A percentile compares a stretch with the other conserved stretches of the same genome.
These are phyloP conservation scores for Villa cingulata DNA, from an alignment of 2,888 invertebrate genomes.

Conservation along the genomic window DNA sequence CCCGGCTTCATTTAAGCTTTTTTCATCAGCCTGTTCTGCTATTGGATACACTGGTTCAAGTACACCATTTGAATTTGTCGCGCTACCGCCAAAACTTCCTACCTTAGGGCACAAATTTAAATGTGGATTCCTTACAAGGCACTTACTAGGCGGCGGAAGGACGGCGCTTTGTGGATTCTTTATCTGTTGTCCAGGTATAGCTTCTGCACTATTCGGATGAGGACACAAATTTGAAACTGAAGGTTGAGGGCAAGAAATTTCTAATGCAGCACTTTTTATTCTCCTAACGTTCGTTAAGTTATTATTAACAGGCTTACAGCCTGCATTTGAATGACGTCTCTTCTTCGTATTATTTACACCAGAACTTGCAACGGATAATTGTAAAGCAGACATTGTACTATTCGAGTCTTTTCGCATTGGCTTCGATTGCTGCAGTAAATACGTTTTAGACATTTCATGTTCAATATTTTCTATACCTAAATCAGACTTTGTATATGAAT, in stretches of 20 bases:
- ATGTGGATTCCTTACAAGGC: conserved; percentile 55
- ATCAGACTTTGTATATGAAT: conserved; percentile 35
- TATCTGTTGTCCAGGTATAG: conserved; percentile 50
- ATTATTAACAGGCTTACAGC: conserved; percentile 24
- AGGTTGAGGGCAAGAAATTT: conserved; percentile 54
- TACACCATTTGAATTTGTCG: conserved; percentile 8
- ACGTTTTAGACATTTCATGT: conserved; percentile 9
- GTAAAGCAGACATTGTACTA: conserved; percentile 49
- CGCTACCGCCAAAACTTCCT: conserved; percentile 19
- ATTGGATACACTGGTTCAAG: conserved; percentile 66
- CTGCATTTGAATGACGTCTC: conserved; percentile 38
- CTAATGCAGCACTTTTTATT: conserved; percentile 56
- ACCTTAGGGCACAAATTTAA: conserved; percentile 50
- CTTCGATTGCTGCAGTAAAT: conserved; percentile 22
- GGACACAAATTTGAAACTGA: conserved; percentile 59
- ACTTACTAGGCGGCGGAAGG: conserved; percentile 56
- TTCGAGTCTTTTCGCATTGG: conserved; percentile 46
- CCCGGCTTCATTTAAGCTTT: conserved; percentile 31
- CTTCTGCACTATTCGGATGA: conserved; percentile 69
- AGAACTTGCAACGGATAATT: conserved; percentile 36
- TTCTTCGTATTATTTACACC: conserved; percentile 24
- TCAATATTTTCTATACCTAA: conserved; percentile 32
- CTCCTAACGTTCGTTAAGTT: conserved; percentile 42
- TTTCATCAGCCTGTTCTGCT: conserved; percentile 71
- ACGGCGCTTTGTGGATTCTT: conserved; percentile 50